Conservation (phyloP, 2,888 invertebrate species). For the Trissoscelio sp. region DNA sequence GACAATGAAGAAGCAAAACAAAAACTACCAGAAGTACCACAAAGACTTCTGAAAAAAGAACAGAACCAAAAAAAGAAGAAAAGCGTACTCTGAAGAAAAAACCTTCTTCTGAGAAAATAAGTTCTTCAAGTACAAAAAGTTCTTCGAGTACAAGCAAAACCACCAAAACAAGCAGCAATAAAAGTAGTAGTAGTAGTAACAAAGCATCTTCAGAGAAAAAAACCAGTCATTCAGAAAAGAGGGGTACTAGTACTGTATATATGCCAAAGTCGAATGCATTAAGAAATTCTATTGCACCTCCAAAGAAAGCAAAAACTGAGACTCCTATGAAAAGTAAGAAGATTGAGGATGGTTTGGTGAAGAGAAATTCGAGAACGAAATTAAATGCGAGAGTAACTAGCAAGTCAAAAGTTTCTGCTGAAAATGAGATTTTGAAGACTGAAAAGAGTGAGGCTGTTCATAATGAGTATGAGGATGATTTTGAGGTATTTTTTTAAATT, state of each 20-base stretch:
- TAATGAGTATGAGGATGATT: constrained; percentile 84
- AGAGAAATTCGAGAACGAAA: no score
- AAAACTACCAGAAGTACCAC: constrained; percentile 16
- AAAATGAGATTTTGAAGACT: constrained; percentile 77
- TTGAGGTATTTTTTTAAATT: constrained; percentile 80
- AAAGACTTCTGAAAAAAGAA: constrained; percentile 18
- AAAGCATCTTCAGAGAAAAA: constrained; percentile 40
- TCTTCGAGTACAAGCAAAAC: constrained; percentile 19
- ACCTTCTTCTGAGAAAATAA: constrained; percentile 21
- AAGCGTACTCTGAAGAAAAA: constrained; percentile 31
- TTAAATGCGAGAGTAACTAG: no score
- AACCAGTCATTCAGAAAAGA: constrained; percentile 73
- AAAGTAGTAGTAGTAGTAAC: not conserved
- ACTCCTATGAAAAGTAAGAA: constrained; percentile 12
- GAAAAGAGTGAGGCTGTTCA: constrained; percentile 74
- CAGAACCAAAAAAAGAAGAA: constrained; percentile 29
- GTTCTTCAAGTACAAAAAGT: constrained; percentile 10
- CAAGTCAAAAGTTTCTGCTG: no score
- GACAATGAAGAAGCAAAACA: constrained; percentile 40
- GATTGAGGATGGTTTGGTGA: not conserved
- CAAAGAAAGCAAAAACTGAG: constrained; percentile 37
- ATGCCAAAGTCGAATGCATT: constrained; percentile 72
- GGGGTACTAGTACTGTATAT: constrained; percentile 77
- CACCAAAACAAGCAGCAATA: constrained; percentile 2
- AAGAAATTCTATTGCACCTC: constrained; percentile 57